phyloP scores from a whole-genome alignment of 1,140 invertebrate species.

The Archivesica marissinica region DNA sequence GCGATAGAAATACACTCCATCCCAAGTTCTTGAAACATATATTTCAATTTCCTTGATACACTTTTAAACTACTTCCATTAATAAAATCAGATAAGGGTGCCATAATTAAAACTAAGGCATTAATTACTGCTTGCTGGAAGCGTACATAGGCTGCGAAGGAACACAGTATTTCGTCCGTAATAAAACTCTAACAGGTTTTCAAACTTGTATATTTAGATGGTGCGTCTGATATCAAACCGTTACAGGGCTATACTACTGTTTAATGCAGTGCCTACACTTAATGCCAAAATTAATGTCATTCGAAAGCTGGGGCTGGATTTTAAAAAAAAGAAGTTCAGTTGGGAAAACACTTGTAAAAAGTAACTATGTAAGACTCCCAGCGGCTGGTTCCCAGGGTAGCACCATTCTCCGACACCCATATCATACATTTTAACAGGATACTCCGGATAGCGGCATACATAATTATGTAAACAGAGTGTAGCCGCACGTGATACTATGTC shows the following conservation, averaged over 20 bases:
- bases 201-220: conserved; percentile 10
- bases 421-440: background rate
- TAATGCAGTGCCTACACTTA: conserved; percentile 22
- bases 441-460: background rate
- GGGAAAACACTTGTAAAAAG: conserved; percentile 31
- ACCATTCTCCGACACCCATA: too few species aligned
- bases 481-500: too few species aligned
- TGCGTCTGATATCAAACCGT: background rate
- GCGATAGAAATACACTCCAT: too few species aligned
- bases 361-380: background rate
- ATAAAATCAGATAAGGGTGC: background rate
- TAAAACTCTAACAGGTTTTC: conserved; percentile 12
- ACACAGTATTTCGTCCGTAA: background rate
- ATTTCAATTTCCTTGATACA: conserved; percentile 26
- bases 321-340: background rate
- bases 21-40: background rate
- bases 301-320: conserved; percentile 7
- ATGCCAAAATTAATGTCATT: conserved; percentile 4
- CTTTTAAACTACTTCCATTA: background rate
- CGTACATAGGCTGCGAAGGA: background rate
- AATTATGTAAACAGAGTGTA: too few species aligned
- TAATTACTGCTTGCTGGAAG: background rate
- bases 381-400: background rate
- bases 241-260: conserved; percentile 8
- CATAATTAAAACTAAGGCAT: conserved; percentile 16